Base-by-base conservation (phyloP, 1,140 invertebrate genomes). In the Leptopilina boulardi region DNA sequence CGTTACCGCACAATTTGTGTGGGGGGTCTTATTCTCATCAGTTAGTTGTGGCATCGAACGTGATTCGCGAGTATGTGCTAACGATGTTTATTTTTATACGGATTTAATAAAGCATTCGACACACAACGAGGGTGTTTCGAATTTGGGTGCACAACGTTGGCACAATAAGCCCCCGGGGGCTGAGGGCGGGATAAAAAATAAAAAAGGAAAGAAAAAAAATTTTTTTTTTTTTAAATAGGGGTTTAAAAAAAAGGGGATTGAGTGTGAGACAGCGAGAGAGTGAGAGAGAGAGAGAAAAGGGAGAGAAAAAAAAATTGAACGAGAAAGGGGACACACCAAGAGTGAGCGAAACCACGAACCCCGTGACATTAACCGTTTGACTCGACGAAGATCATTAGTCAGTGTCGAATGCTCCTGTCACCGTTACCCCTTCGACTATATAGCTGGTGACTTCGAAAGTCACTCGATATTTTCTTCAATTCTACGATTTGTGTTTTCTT, bases 331-430 rank as follows among this genome's bases (percentile, higher is more conserved):
- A 73, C 26, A 38, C 34, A 38, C 34, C 34, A 74, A 73, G 73
- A 54, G 72, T 44, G 72, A 72, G 73, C 26, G 41, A 59, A 59
- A 59, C 59, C 47, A 51, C 47, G 47, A 59, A 77, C 71, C 81
- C 81, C 51, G 78, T 42, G 75, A 76, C 73, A 86, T 86, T 86
- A 86, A 83, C 84, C 81, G 80, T 83, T 38, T 83, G 83, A 86
- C 85, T 85, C 51, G 34, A 9, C 56, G 30, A 77, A 77, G 23
- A 79, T 86, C 86, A 87, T 87, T 87, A 87, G 85, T 87, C 84
- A 86, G 78, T 82, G 84, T 85, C 86, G 80, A 77, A 82, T 80
- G 82, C 75, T 56, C 66, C 84, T 87, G 85, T 87, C 86, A 85
- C 80, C 80, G 78, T 77, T 26, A 11, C 59, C 26, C 26, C 26